Percentiles rank a stretch among this genome's conserved stretches.
Conservation (phyloP, 2,797 vertebrate species). For the Oreonectes daqikongensis region DNA sequence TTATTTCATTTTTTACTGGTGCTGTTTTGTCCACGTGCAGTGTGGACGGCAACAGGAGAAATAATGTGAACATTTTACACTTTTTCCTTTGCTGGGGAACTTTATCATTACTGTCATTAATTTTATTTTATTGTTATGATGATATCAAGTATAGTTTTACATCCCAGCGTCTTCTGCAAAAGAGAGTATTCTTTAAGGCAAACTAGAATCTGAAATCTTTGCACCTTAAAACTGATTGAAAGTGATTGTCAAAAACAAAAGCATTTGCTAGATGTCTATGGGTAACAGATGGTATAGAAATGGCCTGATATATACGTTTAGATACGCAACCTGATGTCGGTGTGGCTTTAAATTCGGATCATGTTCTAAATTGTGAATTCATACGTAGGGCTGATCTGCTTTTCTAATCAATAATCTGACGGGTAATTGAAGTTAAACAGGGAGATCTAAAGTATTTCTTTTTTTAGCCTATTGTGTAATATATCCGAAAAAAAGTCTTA, state of each 20-base stretch:
- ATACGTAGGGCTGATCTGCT: constrained; percentile 24
- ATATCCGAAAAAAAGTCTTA: constrained; percentile 4
- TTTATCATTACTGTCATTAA: constrained; percentile 47
- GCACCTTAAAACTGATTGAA: constrained; percentile 80
- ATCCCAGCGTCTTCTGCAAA: constrained; percentile 65
- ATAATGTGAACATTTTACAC: constrained; percentile 81
- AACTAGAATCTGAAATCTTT: constrained; percentile 67
- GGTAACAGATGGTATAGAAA: constrained; percentile 29
- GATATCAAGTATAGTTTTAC: constrained; percentile 52
- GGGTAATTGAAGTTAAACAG: constrained; percentile 35
- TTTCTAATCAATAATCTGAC: constrained; percentile 39
- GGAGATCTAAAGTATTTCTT: not conserved
- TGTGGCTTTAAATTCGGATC: constrained; percentile 49
- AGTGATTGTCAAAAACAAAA: constrained; percentile 69
- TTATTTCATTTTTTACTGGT: constrained; percentile 73
- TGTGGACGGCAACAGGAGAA: constrained; percentile 69
- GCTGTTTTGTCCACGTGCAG: constrained; percentile 74
- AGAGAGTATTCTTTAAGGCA: constrained; percentile 68
- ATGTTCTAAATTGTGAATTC: constrained; percentile 32
- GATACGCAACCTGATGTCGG: constrained; percentile 26
- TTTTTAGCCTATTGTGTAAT: constrained; percentile 20
- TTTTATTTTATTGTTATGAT: constrained; percentile 31
- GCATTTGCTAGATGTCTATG: constrained; percentile 22
- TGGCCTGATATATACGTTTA: constrained; percentile 19
- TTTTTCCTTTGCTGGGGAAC: constrained; percentile 72